phyloP scores from a whole-genome alignment of 2,888 invertebrate genomes.

The Malthinus flaveolus region DNA sequence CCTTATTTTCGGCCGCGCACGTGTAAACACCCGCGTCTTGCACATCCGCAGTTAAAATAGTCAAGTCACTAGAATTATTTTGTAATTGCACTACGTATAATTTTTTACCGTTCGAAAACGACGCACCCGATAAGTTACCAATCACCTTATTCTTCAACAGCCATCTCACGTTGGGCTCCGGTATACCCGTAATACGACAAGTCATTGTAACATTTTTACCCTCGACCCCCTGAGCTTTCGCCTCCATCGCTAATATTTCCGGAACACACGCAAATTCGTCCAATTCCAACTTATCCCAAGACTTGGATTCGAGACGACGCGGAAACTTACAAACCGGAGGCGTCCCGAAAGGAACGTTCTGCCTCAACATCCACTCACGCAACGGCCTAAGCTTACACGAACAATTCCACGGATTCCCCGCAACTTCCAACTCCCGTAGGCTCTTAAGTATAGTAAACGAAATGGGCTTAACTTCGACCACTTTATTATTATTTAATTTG shows the following conservation, averaged over 20 bases:
- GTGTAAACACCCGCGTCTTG: slow-evolving; percentile 78
- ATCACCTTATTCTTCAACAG: slow-evolving; percentile 70
- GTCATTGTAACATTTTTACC: slow-evolving; percentile 74
- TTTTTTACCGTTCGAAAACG: slow-evolving; percentile 59
- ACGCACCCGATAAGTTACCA: slow-evolving; percentile 62
- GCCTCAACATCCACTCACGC: slow-evolving; percentile 76
- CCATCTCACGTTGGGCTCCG: slow-evolving; percentile 75
- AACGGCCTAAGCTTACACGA: slow-evolving; percentile 75
- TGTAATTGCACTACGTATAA: slow-evolving; percentile 68
- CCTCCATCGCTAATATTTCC: slow-evolving; percentile 64
- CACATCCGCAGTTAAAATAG: slow-evolving; percentile 70
- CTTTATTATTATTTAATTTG: slow-evolving; percentile 74
- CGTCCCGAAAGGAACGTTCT: slow-evolving; percentile 74
- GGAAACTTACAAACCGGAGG: slow-evolving; percentile 74
- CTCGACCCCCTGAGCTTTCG: slow-evolving; percentile 67
- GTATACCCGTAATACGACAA: slow-evolving; percentile 71
- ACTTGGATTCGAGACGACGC: slow-evolving; percentile 62
- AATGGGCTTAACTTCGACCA: slow-evolving; percentile 67
- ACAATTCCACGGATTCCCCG: slow-evolving; percentile 84
- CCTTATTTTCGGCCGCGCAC: slow-evolving; percentile 80
- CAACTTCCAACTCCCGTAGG: slow-evolving; percentile 74
- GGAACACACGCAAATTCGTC: slow-evolving; percentile 83
- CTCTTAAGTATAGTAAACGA: slow-evolving; percentile 69
- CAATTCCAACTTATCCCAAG: slow-evolving; percentile 76
- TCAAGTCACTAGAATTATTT: slow-evolving; percentile 72